phyloP scores from a whole-genome alignment of 2,888 invertebrate genomes.

The Globia sparganii region DNA sequence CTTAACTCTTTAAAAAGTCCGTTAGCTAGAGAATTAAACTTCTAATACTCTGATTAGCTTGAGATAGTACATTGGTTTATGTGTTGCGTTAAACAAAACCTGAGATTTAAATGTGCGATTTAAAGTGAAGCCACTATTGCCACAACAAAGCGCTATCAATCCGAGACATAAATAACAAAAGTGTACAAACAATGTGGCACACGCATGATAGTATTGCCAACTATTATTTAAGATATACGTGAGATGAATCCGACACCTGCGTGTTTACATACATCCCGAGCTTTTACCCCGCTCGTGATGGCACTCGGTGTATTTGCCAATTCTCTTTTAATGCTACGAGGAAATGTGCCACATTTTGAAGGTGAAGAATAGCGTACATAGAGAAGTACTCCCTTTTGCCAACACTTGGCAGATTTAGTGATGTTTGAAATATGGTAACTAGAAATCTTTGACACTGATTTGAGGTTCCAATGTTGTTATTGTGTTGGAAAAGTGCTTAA shows the following conservation, averaged over 20 bases:
- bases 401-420: constrained; percentile 37
- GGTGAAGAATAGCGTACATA: constrained; percentile 41
- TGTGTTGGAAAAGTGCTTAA: neutral
- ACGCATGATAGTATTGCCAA: constrained; percentile 44
- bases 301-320: constrained; percentile 55
- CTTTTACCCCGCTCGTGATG: constrained; percentile 47
- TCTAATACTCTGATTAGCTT: neutral
- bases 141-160: constrained; percentile 23
- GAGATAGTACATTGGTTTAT: neutral
- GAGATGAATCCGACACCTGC: constrained; percentile 47
- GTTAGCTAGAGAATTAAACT: neutral
- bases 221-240: constrained; percentile 55
- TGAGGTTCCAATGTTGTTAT: constrained; percentile 8
- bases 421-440: constrained; percentile 26
- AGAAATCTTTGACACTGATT: constrained; percentile 36
- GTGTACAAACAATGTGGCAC: constrained; percentile 47
- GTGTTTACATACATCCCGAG: constrained; percentile 61
- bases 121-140: neutral
- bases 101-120: neutral
- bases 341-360: constrained; percentile 59
- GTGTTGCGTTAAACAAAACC: neutral
- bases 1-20: neutral
- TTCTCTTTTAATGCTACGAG: constrained; percentile 49
- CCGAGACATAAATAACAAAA: constrained; percentile 33
- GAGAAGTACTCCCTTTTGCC: constrained; percentile 15